Conservation (phyloP, 1,140 invertebrate species). For the Pogonomyrmex barbatus region DNA sequence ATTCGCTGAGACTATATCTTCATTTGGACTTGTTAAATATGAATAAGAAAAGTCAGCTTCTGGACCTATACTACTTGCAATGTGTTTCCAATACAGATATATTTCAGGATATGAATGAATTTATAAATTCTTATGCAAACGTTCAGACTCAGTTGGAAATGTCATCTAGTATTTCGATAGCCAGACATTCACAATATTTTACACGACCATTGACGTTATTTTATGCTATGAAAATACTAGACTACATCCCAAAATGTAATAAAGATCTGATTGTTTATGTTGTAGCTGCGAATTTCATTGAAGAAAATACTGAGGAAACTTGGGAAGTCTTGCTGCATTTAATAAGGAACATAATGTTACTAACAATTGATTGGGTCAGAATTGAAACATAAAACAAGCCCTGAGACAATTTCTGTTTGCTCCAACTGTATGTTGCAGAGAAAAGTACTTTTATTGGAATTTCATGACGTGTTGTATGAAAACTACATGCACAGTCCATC, state of each 20-base stretch:
- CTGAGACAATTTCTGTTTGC: conserved; percentile 64
- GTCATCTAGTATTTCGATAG: conserved; percentile 60
- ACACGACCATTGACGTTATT: conserved; percentile 79
- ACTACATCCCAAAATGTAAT: conserved; percentile 36
- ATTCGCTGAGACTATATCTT: conserved; percentile 68
- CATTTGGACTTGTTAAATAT: conserved; percentile 71
- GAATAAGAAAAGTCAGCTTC: conserved; percentile 62
- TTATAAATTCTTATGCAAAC: conserved; percentile 75
- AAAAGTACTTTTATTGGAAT: conserved; percentile 69
- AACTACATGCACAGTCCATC: conserved; percentile 67
- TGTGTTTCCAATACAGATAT: conserved; percentile 65
- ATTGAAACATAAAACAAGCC: conserved; percentile 59
- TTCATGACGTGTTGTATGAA: conserved; percentile 70
- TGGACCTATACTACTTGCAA: conserved; percentile 67
- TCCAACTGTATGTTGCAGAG: conserved; percentile 67
- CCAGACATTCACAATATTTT: conserved; percentile 74
- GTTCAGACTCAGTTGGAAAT: conserved; percentile 55
- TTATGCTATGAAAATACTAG: conserved; percentile 75
- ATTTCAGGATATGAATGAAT: conserved; percentile 74
- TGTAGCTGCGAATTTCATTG: conserved; percentile 77
- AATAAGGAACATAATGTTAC: conserved; percentile 64
- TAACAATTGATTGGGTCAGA: conserved; percentile 79
- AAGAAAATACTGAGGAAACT: conserved; percentile 71
- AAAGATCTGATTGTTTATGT: conserved; percentile 76
- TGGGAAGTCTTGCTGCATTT: conserved; percentile 81